A percentile compares a stretch with the other conserved stretches of the same genome.
phyloP scores from a whole-genome alignment of 2,888 invertebrate species.

The Trichacis sp. region DNA sequence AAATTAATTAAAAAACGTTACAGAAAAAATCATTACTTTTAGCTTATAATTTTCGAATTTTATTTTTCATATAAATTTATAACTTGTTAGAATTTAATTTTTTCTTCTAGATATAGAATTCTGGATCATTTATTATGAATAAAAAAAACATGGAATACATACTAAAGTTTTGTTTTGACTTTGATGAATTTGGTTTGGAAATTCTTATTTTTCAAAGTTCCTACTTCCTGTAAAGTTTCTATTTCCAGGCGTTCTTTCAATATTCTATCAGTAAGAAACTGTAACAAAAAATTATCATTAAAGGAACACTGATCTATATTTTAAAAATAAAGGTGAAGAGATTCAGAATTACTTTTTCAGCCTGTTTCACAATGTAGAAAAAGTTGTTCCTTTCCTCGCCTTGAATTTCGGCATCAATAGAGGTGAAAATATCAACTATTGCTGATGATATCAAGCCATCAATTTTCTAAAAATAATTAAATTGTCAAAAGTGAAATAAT shows the following conservation, averaged over 20 bases:
- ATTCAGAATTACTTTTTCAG: slow-evolving; percentile 75
- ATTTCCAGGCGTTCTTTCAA: slow-evolving; percentile 93
- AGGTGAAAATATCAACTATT: slow-evolving; percentile 85
- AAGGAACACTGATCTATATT: neutral
- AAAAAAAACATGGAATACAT: slow-evolving; percentile 71
- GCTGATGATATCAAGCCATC: slow-evolving; percentile 86
- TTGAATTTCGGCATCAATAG: slow-evolving; percentile 86
- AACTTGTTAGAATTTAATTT: too few species aligned
- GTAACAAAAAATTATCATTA: slow-evolving; percentile 43
- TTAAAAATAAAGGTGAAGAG: neutral
- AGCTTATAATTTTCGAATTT: too few species aligned
- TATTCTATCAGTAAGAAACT: slow-evolving; percentile 84
- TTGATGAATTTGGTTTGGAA: slow-evolving; percentile 96
- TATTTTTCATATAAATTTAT: too few species aligned
- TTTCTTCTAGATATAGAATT: too few species aligned
- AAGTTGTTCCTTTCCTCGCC: slow-evolving; percentile 82
- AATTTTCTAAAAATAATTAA: slow-evolving; percentile 76
- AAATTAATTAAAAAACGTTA: too few species aligned
- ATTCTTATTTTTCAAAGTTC: slow-evolving; percentile 88
- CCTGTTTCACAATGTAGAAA: slow-evolving; percentile 82
- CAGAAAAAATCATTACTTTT: too few species aligned
- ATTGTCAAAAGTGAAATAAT: too few species aligned
- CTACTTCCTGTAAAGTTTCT: slow-evolving; percentile 92
- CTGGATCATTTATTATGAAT: too few species aligned
- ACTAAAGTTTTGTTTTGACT: slow-evolving; percentile 98